Percentiles rank a stretch among this genome's conserved stretches.
Evolutionary conservation across 1,140 invertebrate genomes (phyloP).

Genomic region (Neomicropteryx cornuta): DNA sequence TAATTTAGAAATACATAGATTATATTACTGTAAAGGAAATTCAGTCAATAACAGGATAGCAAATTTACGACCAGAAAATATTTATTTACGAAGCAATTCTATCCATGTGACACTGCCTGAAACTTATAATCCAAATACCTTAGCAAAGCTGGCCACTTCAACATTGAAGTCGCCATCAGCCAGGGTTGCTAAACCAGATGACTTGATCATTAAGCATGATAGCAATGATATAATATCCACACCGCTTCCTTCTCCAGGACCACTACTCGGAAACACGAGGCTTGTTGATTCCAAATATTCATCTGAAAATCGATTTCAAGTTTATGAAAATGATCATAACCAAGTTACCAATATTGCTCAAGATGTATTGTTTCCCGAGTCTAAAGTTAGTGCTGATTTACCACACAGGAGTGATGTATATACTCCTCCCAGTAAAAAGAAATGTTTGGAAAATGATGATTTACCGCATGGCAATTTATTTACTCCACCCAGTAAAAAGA

Average conservation of each 20-base stretch:
- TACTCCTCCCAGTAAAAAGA: too few relatives aligned
- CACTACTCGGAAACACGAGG: slow-evolving; percentile 64
- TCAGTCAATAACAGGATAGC: slow-evolving; percentile 25
- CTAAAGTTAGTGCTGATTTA: too few relatives aligned
- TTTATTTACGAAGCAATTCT: slow-evolving; percentile 40
- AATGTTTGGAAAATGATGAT: too few relatives aligned
- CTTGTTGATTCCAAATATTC: slow-evolving; percentile 49
- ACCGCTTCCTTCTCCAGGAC: slow-evolving; percentile 63
- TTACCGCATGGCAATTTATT: too few relatives aligned
- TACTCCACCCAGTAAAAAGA: too few relatives aligned
- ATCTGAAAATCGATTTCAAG: slow-evolving; percentile 18
- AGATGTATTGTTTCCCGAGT: too few relatives aligned
- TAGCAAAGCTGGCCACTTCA: slow-evolving; percentile 27
- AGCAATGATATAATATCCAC: slow-evolving; percentile 39
- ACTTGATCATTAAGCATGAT: slow-evolving; percentile 42
- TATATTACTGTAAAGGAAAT: slow-evolving; percentile 55
- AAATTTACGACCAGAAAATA: slow-evolving; percentile 24
- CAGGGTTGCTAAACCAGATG: slow-evolving; percentile 33
- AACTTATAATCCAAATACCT: slow-evolving; percentile 28
- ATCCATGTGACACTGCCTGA: slow-evolving; percentile 42
- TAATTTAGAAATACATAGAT: slow-evolving; percentile 55
- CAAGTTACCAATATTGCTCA: too few relatives aligned
- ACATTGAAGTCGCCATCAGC: slow-evolving; percentile 28
- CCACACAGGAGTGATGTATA: too few relatives aligned
- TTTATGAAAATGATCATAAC: too few relatives aligned